Evolutionary conservation across 2,797 vertebrate genomes (phyloP), one percentile per base, ranked within the genome.

Genomic region (Nasua narica): DNA sequence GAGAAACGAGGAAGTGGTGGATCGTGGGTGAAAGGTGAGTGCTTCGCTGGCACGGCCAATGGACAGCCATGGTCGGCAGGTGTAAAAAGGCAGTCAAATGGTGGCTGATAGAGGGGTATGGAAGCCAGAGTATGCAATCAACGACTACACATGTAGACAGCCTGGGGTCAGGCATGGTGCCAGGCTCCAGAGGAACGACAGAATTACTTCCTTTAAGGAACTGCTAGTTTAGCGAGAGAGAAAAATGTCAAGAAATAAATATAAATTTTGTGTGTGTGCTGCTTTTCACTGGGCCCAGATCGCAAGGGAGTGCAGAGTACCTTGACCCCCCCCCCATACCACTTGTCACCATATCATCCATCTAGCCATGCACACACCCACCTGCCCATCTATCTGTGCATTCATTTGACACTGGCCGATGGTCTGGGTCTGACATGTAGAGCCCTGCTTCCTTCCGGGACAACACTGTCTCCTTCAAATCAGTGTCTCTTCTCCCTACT

Each of bases 201-300:
- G 18, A 76, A 78, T 94, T 81, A 70, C 52, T 91, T 56, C 85
- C 37, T 48, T 82, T 52, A 81, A 96, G 82, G 48, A 94, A 27
- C 6, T 11, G 12, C 11, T 74, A 67, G 62, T 84, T 89, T 84
- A 96, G 62, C 46, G 40, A 81, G 50, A 92, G 50, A 84, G 43
- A 58, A 84, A 90, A 86, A 78, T 87, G 54, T 89, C 35, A 94
- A 84, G 54, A 95, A 96, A 87, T 74, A 92, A 90, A 84, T 37
- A 70, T 35, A 29, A 21, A 27, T 12, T 19, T 43, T 70, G 62
- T 72, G 84, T 87, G 67, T 92, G 21, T 74, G 76, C 94, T 67
- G 29, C 18, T 96, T 43, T 25, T 29, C 19, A n/a, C 1, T 40
- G 11, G 27, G 12, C 18, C 37, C 60, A 69, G 15, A 48, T 37